phyloP scores from a whole-genome alignment of 2,797 vertebrate species.

The Mus minutoides region DNA sequence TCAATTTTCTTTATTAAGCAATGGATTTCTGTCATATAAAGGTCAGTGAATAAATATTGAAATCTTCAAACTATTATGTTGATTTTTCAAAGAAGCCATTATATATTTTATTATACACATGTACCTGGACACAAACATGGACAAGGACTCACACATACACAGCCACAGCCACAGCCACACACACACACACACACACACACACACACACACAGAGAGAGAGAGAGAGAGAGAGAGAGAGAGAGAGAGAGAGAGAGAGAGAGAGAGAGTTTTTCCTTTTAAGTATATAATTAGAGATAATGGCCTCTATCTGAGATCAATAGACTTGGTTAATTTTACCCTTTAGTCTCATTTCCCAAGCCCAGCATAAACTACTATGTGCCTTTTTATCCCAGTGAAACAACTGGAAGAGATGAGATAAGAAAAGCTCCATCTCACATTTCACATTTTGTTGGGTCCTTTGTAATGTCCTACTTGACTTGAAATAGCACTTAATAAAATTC shows the following conservation, averaged over 20 bases:
- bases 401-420: not conserved
- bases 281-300: not conserved
- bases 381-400: not conserved
- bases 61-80: not conserved
- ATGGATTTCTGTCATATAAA: not conserved
- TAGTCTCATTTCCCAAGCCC: not conserved
- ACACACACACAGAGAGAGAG: not conserved
- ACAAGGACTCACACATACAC: not conserved
- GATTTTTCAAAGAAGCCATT: constrained; percentile 26
- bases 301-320: not conserved
- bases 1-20: not conserved
- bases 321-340: not conserved
- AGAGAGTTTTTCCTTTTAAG: not conserved
- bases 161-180: not conserved
- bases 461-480: not conserved
- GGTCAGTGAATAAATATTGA: constrained; percentile 29
- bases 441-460: not conserved
- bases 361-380: not conserved
- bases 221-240: too few species aligned
- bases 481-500: not conserved
- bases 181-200: not conserved
- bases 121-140: not conserved
- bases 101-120: not conserved
- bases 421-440: not conserved
- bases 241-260: not conserved